These are phyloP conservation scores for Betta splendens DNA, from an alignment of 2,797 vertebrate species.

Conservation along the genomic window DNA sequence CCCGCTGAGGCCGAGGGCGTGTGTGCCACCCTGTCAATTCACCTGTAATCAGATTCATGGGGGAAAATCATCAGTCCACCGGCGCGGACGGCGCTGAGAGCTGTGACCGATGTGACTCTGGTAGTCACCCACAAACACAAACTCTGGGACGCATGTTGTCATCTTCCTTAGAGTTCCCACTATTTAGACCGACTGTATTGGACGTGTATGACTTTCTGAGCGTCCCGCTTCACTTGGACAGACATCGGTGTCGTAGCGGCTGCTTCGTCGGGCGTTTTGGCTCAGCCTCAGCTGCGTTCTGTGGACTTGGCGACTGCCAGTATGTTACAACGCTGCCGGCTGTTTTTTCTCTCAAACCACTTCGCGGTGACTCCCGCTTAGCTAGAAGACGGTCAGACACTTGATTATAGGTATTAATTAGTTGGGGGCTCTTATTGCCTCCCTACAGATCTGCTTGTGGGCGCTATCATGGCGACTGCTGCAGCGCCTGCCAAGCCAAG, in stretches of 20 bases:
- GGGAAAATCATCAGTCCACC: slow-evolving; percentile 13
- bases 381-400: slow-evolving; percentile 14
- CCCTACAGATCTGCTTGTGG: slow-evolving; percentile 16
- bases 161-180: not conserved
- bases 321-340: slow-evolving; percentile 22
- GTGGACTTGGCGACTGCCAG: slow-evolving; percentile 40
- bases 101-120: slow-evolving; percentile 5
- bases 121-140: not conserved
- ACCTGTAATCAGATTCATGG: slow-evolving; percentile 21
- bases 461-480: not conserved
- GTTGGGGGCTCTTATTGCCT: slow-evolving; percentile 13
- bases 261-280: slow-evolving; percentile 25
- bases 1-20: not conserved
- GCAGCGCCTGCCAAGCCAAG: slow-evolving; percentile 20
- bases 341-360: slow-evolving; percentile 18
- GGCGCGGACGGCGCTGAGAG: not conserved
- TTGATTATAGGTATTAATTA: slow-evolving; percentile 34
- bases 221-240: too few relatives aligned
- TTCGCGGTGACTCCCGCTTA: slow-evolving; percentile 14
- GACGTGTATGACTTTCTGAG: too few relatives aligned
- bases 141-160: not conserved
- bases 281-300: slow-evolving; percentile 24
- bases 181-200: not conserved
- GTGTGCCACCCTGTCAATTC: slow-evolving; percentile 3
- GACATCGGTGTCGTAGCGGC: slow-evolving; percentile 11